Percentiles rank a stretch among this genome's conserved stretches.
Conservation (phyloP, 2,888 invertebrate species). For the Sphaerophoria taeniata region DNA sequence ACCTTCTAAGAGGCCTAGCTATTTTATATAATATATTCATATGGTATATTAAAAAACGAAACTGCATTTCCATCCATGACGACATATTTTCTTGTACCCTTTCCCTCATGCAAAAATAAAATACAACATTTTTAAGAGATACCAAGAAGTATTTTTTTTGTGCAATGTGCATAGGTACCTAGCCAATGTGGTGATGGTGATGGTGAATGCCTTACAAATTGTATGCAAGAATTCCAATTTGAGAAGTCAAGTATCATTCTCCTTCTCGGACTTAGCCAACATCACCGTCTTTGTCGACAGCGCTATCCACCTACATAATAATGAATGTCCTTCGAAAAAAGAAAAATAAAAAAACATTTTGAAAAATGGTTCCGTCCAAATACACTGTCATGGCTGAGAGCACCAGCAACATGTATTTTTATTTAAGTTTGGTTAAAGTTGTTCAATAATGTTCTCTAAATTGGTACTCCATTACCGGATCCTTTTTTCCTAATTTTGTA, state of each 20-base stretch:
- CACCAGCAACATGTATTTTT: background rate
- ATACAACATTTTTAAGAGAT: background rate
- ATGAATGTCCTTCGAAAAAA: slow-evolving; percentile 43
- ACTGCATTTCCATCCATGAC: too few relatives aligned
- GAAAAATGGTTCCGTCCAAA: slow-evolving; percentile 53
- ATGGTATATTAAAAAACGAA: too few relatives aligned
- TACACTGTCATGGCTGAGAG: background rate
- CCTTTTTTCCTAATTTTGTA: slow-evolving; percentile 3
- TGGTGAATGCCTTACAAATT: slow-evolving; percentile 53
- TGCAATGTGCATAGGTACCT: background rate
- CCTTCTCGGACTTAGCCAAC: slow-evolving; percentile 11
- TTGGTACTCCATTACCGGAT: background rate
- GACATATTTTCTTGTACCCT: too few relatives aligned
- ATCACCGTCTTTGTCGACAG: slow-evolving; percentile 14
- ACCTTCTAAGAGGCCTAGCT: too few relatives aligned
- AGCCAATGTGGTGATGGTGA: slow-evolving; percentile 20
- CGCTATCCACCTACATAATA: background rate
- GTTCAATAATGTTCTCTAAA: background rate
- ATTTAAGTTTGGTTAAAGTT: background rate
- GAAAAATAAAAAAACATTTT: slow-evolving; percentile 21
- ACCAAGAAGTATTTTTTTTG: background rate
- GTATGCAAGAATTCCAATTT: slow-evolving; percentile 63
- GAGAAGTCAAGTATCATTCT: slow-evolving; percentile 31
- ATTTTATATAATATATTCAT: too few relatives aligned
- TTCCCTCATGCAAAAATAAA: too few relatives aligned